phyloP scores from a whole-genome alignment of 2,888 invertebrate species.

The Brachypalpus laphriformis region DNA sequence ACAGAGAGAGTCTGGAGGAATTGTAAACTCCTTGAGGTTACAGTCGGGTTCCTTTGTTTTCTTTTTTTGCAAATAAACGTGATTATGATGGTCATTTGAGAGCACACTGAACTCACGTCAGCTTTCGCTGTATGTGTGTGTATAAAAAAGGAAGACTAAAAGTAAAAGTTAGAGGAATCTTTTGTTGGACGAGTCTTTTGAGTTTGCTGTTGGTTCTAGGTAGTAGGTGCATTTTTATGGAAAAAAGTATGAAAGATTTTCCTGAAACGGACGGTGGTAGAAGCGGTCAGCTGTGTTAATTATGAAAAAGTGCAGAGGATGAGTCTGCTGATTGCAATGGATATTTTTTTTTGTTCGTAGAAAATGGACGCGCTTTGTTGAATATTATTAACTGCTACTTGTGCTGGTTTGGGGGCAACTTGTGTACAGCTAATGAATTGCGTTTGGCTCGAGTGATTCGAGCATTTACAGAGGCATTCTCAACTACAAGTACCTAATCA shows the following conservation, averaged over 20 bases:
- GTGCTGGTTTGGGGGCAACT: not conserved
- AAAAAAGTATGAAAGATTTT: not conserved
- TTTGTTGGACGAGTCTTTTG: not conserved
- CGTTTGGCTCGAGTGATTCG: not conserved
- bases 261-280: not conserved
- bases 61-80: slow-evolving; percentile 14
- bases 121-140: not conserved
- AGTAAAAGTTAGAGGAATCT: not conserved
- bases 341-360: not conserved
- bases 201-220: not conserved
- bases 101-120: slow-evolving; percentile 19
- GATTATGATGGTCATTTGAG: slow-evolving; percentile 37
- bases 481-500: too few species aligned
- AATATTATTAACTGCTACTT: slow-evolving; percentile 4
- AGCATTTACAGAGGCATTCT: not conserved
- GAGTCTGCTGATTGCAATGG: not conserved
- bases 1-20: not conserved
- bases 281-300: slow-evolving; percentile 13
- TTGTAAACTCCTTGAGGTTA: not conserved
- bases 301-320: not conserved
- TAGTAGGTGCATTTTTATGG: not conserved
- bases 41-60: not conserved
- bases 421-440: slow-evolving; percentile 5
- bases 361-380: not conserved
- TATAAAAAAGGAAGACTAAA: not conserved